Evolutionary conservation across 2,113 vertebrate genomes (phyloP).

Genomic region (Zapus hudsonius): DNA sequence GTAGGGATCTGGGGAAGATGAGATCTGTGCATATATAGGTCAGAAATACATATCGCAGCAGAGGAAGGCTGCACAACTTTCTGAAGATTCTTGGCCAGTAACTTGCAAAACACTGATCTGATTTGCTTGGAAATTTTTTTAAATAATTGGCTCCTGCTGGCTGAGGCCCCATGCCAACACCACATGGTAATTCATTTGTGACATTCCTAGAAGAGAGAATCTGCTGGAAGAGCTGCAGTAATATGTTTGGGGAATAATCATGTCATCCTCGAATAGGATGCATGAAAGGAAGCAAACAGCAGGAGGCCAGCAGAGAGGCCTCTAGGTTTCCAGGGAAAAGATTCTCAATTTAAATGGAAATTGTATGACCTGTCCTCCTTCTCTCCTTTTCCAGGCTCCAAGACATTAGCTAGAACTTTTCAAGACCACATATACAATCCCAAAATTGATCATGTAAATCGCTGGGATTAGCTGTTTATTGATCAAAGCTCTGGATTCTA

Average conservation of each 20-base stretch:
- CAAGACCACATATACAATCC: not conserved
- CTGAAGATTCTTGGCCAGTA: constrained; percentile 70
- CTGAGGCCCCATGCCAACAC: constrained; percentile 73
- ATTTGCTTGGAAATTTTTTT: constrained; percentile 77
- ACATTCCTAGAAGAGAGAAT: constrained; percentile 79
- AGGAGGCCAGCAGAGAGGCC: constrained; percentile 44
- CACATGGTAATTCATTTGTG: constrained; percentile 76
- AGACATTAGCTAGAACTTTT: constrained; percentile 24
- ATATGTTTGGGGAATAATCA: constrained; percentile 71
- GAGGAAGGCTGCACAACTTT: constrained; percentile 40
- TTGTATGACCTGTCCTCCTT: constrained; percentile 19
- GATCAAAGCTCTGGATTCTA: not conserved
- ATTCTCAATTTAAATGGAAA: constrained; percentile 75
- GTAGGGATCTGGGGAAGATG: not conserved
- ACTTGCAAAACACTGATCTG: constrained; percentile 68
- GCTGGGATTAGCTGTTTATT: not conserved
- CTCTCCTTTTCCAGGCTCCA: constrained; percentile 27
- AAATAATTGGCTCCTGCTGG: constrained; percentile 81
- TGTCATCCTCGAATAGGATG: constrained; percentile 51
- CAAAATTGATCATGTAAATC: not conserved
- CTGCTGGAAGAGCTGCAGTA: constrained; percentile 58
- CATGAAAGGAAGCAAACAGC: constrained; percentile 55
- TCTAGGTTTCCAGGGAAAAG: constrained; percentile 58
- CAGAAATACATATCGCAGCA: not conserved
- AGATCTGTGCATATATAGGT: constrained; percentile 5